These are phyloP conservation scores for Synanthedon tipuliformis DNA, from an alignment of 2,888 invertebrate species.

Conservation along the genomic window DNA sequence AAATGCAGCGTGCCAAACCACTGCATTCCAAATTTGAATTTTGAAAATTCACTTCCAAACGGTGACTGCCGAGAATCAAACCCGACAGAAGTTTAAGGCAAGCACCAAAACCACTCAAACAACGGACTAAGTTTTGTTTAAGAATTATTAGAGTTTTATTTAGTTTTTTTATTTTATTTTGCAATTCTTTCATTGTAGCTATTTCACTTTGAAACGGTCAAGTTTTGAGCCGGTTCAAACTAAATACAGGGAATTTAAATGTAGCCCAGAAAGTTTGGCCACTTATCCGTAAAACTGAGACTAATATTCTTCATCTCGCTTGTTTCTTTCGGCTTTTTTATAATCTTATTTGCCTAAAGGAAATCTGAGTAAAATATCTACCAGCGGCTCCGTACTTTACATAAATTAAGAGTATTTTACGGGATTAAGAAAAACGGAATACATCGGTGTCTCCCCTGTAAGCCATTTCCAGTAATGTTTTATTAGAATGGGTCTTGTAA, in stretches of 20 bases:
- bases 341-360: constrained; percentile 19
- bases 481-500: too few relatives aligned
- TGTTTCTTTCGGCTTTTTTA: constrained; percentile 21
- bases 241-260: constrained; percentile 26
- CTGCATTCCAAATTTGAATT: too few relatives aligned
- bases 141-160: too few relatives aligned
- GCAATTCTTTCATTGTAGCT: too few relatives aligned
- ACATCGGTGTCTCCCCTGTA: not conserved
- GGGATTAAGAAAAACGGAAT: not conserved
- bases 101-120: too few relatives aligned
- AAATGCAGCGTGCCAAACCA: too few relatives aligned
- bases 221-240: constrained; percentile 9
- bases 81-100: too few relatives aligned
- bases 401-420: not conserved
- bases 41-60: too few relatives aligned
- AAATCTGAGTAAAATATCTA: constrained; percentile 9
- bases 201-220: constrained; percentile 2
- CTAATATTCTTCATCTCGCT: constrained; percentile 24
- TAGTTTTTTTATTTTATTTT: too few relatives aligned
- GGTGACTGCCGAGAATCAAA: too few relatives aligned
- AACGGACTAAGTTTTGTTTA: too few relatives aligned
- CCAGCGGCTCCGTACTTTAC: not conserved
- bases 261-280: constrained; percentile 27
- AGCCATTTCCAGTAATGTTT: too few relatives aligned
- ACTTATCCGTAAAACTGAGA: constrained; percentile 16